Percentiles rank a stretch among this genome's conserved stretches.
Conservation (phyloP, 2,797 vertebrate genomes). For the Rhinatrema bivittatum region DNA sequence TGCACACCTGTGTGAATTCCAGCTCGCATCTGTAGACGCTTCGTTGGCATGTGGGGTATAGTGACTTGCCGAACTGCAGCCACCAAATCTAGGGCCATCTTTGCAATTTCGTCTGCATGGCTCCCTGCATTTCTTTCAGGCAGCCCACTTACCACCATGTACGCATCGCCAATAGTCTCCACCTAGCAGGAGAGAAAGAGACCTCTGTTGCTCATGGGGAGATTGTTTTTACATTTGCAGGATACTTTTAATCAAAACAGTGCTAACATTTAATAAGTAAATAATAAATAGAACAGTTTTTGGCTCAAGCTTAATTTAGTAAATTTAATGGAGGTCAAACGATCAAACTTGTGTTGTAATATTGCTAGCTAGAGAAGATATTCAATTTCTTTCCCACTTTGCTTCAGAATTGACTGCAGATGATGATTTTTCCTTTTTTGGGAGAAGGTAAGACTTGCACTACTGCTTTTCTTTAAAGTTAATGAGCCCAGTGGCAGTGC, state of each 20-base stretch:
- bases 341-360: too few species aligned
- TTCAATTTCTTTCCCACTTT: too few species aligned
- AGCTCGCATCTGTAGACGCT: slow-evolving; percentile 71
- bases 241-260: background rate
- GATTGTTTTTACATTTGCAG: background rate
- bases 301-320: too few species aligned
- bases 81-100: slow-evolving; percentile 82
- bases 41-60: slow-evolving; percentile 70
- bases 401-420: too few species aligned
- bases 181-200: slow-evolving; percentile 39
- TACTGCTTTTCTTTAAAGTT: too few species aligned
- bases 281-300: background rate
- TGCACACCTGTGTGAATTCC: slow-evolving; percentile 76
- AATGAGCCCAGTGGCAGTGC: too few species aligned
- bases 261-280: too few species aligned
- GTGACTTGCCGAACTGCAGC: slow-evolving; percentile 76
- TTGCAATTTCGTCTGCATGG: slow-evolving; percentile 77
- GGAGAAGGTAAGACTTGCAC: too few species aligned
- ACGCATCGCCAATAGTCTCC: slow-evolving; percentile 81
- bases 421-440: too few species aligned
- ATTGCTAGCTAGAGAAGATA: too few species aligned
- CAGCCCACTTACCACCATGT: slow-evolving; percentile 83
- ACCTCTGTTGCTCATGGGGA: background rate
- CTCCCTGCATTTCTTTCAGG: slow-evolving; percentile 76
- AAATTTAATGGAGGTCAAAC: too few species aligned